phyloP scores from a whole-genome alignment of 2,113 vertebrate species.

The Triplophysa dalaica region DNA sequence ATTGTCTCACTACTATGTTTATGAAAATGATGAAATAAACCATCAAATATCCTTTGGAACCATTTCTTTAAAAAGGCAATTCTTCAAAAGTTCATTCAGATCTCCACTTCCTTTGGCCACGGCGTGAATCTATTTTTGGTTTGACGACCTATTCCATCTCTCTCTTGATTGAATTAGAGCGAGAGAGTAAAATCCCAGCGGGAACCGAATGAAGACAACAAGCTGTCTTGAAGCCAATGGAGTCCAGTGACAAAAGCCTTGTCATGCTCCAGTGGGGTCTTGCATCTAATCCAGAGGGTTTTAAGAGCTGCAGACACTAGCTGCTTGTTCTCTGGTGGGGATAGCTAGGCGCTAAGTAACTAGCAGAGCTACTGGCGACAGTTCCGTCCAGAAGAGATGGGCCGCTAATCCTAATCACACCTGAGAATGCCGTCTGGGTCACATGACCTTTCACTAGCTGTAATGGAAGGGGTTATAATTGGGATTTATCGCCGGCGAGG shows the following conservation, averaged over 20 bases:
- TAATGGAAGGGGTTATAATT: constrained; percentile 71
- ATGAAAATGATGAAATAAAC: background rate
- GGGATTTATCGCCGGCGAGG: constrained; percentile 67
- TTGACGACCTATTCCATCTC: constrained; percentile 18
- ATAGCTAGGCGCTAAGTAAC: constrained; percentile 75
- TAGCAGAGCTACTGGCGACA: constrained; percentile 81
- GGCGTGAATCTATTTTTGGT: constrained; percentile 13
- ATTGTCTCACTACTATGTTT: no score
- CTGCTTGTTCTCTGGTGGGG: constrained; percentile 57
- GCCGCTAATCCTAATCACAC: constrained; percentile 78
- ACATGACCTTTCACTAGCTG: constrained; percentile 68
- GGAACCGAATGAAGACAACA: constrained; percentile 61
- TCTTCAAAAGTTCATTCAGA: constrained; percentile 1
- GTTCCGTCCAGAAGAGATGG: constrained; percentile 73
- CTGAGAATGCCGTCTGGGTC: constrained; percentile 73
- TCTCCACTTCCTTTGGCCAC: constrained; percentile 28
- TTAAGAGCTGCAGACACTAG: constrained; percentile 70
- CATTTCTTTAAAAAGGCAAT: background rate
- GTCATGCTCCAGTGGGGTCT: constrained; percentile 74
- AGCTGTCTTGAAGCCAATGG: constrained; percentile 63
- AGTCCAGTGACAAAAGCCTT: constrained; percentile 76
- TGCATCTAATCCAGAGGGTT: constrained; percentile 75
- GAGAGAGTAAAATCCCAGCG: constrained; percentile 21
- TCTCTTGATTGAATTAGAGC: constrained; percentile 25
- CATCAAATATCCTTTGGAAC: background rate